A percentile compares a stretch with the other conserved stretches of the same genome.
These are phyloP conservation scores for Chaetodon trifasciatus DNA, from an alignment of 2,797 vertebrate genomes.

Conservation along the genomic window DNA sequence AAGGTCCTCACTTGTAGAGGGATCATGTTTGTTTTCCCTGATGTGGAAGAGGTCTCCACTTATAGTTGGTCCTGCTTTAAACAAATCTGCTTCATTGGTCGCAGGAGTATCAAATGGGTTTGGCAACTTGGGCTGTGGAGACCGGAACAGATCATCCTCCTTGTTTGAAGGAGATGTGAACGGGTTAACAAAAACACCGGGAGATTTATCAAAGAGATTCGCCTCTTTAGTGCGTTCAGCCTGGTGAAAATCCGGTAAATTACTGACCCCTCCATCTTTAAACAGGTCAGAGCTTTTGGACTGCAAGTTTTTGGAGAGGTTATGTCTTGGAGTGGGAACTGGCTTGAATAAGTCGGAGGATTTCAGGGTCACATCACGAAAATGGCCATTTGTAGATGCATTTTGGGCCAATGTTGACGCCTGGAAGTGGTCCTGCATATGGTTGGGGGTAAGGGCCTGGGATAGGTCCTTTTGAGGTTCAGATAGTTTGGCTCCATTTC, in stretches of 20 bases:
- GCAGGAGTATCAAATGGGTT: constrained; percentile 27
- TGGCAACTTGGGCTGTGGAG: not conserved
- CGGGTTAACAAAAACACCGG: constrained; percentile 16
- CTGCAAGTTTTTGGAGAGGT: not conserved
- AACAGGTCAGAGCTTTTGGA: constrained; percentile 8
- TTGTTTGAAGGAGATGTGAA: constrained; percentile 35
- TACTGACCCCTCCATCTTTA: not conserved
- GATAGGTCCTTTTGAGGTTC: constrained; percentile 24
- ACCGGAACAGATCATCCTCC: constrained; percentile 16
- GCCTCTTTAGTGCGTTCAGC: not conserved
- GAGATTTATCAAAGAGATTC: constrained; percentile 9
- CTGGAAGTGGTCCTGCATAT: constrained; percentile 9
- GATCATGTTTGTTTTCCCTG: not conserved
- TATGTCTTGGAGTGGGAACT: not conserved
- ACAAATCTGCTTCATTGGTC: constrained; percentile 22
- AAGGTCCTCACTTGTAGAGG: not conserved
- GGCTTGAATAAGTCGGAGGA: constrained; percentile 29
- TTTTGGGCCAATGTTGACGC: not conserved
- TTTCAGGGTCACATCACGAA: not conserved
- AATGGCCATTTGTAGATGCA: not conserved
- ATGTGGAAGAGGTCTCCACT: not conserved
- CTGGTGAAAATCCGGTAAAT: not conserved
- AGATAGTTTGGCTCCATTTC: constrained; percentile 4
- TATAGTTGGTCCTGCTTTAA: constrained; percentile 13
- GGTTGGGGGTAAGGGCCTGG: constrained; percentile 14